Evolutionary conservation across 2,888 invertebrate species (phyloP), one percentile per base, ranked within the genome.

Genomic region (Thymelicus acteon): DNA sequence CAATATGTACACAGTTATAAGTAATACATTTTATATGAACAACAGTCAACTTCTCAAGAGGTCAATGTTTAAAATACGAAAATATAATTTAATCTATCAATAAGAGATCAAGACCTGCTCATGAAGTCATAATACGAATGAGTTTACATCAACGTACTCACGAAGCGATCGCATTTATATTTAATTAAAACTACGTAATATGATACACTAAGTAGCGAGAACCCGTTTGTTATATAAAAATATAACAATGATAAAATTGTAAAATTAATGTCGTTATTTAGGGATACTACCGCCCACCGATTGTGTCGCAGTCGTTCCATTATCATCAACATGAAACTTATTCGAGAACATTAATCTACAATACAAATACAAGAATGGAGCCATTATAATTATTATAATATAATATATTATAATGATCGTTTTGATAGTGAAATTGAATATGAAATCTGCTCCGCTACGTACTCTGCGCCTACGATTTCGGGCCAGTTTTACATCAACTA

Each of bases 71-170:
- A 84, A 82, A 85, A 89, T 92, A 92, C 78, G 89, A 91, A 91
- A 92, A 92, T 91, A 92, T 90, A 90, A 88, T 91, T 86, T 88
- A 88, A 85, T 86, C 83, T 87, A 89, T 85, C 75, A 81, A 80
- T 84, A 78, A 78, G 91, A 91, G 91, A 91, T 91, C 91, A 90
- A 87, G 86, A 83, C 82, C 81, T 85, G 73, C 71, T 64, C 49
- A 69, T 49, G 49, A 70, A 60, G 83, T 86, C 86, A 85, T 79
- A 83, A 79, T 80, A 81, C 68, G 61, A 48, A 60, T 52, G 54
- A 44, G n/a, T 62, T 68, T 68, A 67, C 31, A 60, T 40, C 60
- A 49, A 49, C 7, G 48, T 47, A 39, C 19, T 63, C 44, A 47
- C 47, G 37, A 62, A 62, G 62, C 47, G 58, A 54, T 58, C 63